Base-by-base conservation (phyloP, 2,888 invertebrate genomes). In the Hypena proboscidalis region DNA sequence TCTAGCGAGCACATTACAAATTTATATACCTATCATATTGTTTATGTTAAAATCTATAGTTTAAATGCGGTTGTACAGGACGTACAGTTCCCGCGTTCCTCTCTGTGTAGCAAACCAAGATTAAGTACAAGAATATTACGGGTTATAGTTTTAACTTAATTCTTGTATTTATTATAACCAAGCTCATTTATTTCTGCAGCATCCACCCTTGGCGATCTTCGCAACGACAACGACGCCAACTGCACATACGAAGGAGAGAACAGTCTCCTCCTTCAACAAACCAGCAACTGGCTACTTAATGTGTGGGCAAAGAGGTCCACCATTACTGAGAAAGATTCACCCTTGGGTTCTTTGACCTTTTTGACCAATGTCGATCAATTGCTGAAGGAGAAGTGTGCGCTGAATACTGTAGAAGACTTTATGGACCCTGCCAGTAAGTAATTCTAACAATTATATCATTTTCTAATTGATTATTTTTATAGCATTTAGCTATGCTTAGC, bases 231-330 rank as follows among this genome's bases (percentile, higher is more conserved):
- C 77, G 97, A 97, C 78, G 96, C 97, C 0, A 96, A 96, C 83
- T 95, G 95, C 72, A 98, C 95, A 0, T 98, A 97, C 74, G 97
- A 98, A 83, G 97, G 98, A 0, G 97, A 98, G 88, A 97, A 97
- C 88, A 96, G 97, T 71, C 95, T 98, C 0, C 86, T 98, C 7
- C 92, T 97, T 37, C 97, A 97, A 81, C 97, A 97, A 90, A 93
- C 96, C 30, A 95, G 95, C 82, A 97, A 97, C 85, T 97, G 96
- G 94, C 88, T 98, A 7, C 78, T 97, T 11, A 92, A 83, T 50
- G 81, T 93, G 20, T 95, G 94, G 94, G 74, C 85, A 0, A 70
- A 83, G 10, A 51, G 92, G 2, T 47, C 67, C 21, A 63, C 74
- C 30, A 71, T 90, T 14, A 75, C 84, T 8, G 34, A 66, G 0